Base-by-base conservation (phyloP, 2,888 invertebrate genomes). In the Mythimna albipuncta region DNA sequence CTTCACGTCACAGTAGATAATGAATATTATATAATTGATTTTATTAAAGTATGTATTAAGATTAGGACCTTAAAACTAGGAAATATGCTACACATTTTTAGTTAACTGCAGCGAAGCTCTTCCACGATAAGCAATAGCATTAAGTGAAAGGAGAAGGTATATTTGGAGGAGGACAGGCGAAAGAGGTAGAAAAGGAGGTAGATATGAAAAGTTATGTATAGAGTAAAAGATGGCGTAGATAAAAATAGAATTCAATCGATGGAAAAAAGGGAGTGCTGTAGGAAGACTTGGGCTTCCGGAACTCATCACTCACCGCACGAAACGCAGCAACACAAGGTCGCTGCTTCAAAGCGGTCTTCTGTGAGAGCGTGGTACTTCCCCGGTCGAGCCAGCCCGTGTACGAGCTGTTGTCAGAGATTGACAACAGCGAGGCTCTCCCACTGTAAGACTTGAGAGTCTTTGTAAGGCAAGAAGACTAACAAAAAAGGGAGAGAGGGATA, bases 351-450 rank as follows among this genome's bases (percentile, higher is more conserved):
- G 11, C 26, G 64, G 50, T 73, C 11, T 73, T 6, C 52, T 47
- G 68, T 79, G 64, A 52, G 74, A 65, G 79, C 44, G 69, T 78
- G 69, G 79, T 65, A 68, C 73, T 69, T 69, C 79, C 74, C 79
- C 69, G 69, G 69, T 47, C 55, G 79, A 79, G 69, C 74, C 65
- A 58, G 64, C 62, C 76, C 62, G 13, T 26, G 32, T 21, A 6
- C n/a, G 54, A 63, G 77, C 65, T 57, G 52, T 0, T 52, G 47
- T 35, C 67, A 44, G n/a, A 19, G 9, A n/a, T 19, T 19, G 58
- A 59, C 59, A 59, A n/a, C 38, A 66, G 66, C 72, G 58, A 35
- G 63, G 67, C 66, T 67, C 72, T 72, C 35, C 63, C 66, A 72
- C 72, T 11, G 13, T 26, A 26, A n/a, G 2, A 38, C n/a, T 21